A percentile compares a stretch with the other conserved stretches of the same genome.
Conservation (phyloP, 2,113 vertebrate species). For the Orycteropus afer region DNA sequence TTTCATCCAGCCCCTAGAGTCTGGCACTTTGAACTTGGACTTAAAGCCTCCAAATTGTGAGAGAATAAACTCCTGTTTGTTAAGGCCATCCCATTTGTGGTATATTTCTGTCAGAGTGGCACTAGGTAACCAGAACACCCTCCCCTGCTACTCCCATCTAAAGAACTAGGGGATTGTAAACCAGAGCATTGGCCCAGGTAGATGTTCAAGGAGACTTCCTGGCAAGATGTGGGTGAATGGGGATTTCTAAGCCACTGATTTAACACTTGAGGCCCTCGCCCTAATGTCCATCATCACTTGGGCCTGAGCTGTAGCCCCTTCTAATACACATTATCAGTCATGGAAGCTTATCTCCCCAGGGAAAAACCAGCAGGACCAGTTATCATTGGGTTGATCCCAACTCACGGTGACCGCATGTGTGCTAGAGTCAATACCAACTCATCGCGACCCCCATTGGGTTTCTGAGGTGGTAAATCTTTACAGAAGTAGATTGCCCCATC, state of each 20-base stretch:
- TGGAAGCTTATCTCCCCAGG: background rate
- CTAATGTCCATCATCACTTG: background rate
- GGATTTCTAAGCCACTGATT: background rate
- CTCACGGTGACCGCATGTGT: background rate
- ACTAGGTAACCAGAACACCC: too few relatives aligned
- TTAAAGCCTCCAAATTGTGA: too few relatives aligned
- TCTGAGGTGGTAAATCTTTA: background rate
- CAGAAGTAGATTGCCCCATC: background rate
- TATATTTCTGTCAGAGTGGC: too few relatives aligned
- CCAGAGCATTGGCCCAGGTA: background rate
- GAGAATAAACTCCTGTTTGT: too few relatives aligned
- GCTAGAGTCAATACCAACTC: too few relatives aligned
- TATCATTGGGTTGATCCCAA: background rate
- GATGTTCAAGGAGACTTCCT: too few relatives aligned
- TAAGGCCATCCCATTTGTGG: too few relatives aligned
- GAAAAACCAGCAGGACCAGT: background rate
- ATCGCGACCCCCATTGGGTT: background rate
- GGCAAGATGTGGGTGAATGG: background rate
- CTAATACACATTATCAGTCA: accelerated
- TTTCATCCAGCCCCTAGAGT: too few relatives aligned
- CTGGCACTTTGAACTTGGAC: too few relatives aligned
- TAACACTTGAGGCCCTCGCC: background rate
- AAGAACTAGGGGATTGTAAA: background rate
- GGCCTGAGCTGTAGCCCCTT: background rate
- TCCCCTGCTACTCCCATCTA: background rate